These are phyloP conservation scores for Elmis aenea DNA, from an alignment of 2,888 invertebrate genomes.

Conservation along the genomic window DNA sequence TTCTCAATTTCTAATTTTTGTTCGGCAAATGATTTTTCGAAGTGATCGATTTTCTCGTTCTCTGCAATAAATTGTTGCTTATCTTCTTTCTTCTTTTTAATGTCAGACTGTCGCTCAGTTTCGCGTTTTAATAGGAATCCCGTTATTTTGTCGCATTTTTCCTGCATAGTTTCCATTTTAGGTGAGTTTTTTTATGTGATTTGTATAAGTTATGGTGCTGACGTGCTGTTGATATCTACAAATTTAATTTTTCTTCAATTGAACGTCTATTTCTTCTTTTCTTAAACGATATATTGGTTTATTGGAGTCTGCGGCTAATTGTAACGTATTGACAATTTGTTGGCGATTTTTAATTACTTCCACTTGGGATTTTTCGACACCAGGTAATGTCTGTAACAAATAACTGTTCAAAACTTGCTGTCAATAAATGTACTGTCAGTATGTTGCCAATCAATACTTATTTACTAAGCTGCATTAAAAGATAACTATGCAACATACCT, in stretches of 20 bases:
- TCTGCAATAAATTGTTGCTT: slow-evolving; percentile 58
- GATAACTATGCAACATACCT: too few relatives aligned
- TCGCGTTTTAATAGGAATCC: slow-evolving; percentile 53
- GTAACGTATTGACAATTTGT: slow-evolving; percentile 45
- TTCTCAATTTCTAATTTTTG: slow-evolving; percentile 62
- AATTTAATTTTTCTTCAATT: too few relatives aligned
- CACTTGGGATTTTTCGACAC: slow-evolving; percentile 28
- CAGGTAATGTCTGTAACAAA: slow-evolving; percentile 44
- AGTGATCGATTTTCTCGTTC: slow-evolving; percentile 66
- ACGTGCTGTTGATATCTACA: too few relatives aligned
- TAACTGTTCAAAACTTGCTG: too few relatives aligned
- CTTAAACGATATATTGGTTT: slow-evolving; percentile 48
- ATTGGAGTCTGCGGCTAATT: slow-evolving; percentile 48
- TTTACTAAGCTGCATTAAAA: too few relatives aligned
- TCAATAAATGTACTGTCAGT: too few relatives aligned
- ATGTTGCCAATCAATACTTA: too few relatives aligned
- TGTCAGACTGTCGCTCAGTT: slow-evolving; percentile 59
- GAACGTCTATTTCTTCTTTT: slow-evolving; percentile 48
- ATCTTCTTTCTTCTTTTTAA: slow-evolving; percentile 61
- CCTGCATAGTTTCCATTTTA: slow-evolving; percentile 31
- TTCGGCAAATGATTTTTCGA: slow-evolving; percentile 63
- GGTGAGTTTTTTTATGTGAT: slow-evolving; percentile 28
- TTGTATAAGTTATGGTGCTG: too few relatives aligned
- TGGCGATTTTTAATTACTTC: slow-evolving; percentile 35
- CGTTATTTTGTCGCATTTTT: slow-evolving; percentile 44